Base-by-base conservation (phyloP, 1,140 invertebrate species). In the Eciton burchellii region DNA sequence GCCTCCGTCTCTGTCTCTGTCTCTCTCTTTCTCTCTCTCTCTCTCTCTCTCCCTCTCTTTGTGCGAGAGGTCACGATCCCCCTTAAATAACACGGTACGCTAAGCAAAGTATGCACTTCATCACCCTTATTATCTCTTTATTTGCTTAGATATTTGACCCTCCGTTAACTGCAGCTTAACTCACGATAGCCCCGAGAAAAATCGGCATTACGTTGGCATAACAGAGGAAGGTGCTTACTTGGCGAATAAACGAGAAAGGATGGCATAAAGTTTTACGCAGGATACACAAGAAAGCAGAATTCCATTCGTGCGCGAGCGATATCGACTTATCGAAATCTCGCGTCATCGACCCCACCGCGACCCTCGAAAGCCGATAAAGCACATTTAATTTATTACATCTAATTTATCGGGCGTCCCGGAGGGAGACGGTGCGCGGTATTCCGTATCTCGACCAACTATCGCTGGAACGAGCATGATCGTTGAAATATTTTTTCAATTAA, bases 301-400 rank as follows among this genome's bases (percentile, higher is more conserved):
- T 65, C 9, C 14, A 1, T 65, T 54, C 65, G 59, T 52, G 56
- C 43, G 65, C 54, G 60, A 70, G 54, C 9, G 24, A n/a, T 56
- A 41, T 87, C 73, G 83, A 83, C 54, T 90, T 90, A 89, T 90
- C 83, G 60, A 88, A 90, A 62, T 88, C 89, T 84, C 60, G 70
- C 43, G 82, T 83, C 84, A 84, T 83, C 81, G 89, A 90, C 82
- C 89, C 62, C 76, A n/a, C 26, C 29, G 0, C 70, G 84, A 90
- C 87, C 88, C 82, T 87, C 62, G 14, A 77, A 84, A 70, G 68
- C 21, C 59, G 85, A 86, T 89, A 86, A 86, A 82, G 82, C 41
- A 45, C 52, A 14, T 71, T 59, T 24, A 72, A 70, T 47, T 54
- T 52, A 24, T 47, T 62, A 56, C 4, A 56, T 70, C 14, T 70